Conservation (phyloP, 2,797 vertebrate species). For the Phrynocephalus guinanensis region DNA sequence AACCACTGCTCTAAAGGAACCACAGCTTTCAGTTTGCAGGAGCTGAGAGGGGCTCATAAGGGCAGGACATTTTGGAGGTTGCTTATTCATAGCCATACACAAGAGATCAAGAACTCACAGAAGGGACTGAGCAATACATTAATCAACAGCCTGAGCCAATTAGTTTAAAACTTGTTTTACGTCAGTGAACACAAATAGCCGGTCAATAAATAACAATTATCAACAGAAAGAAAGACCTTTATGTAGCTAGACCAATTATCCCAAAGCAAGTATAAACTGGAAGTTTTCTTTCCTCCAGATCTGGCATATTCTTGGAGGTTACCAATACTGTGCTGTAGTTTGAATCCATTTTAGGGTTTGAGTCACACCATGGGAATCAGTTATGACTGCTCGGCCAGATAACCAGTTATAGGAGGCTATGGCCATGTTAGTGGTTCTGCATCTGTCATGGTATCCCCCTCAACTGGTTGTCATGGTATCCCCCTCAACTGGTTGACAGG, state of each 20-base stretch:
- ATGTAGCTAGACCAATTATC: accelerated
- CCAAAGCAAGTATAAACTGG: background rate
- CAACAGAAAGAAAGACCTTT: slow-evolving; percentile 46
- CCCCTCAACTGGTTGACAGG: too few relatives aligned
- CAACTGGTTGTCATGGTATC: too few relatives aligned
- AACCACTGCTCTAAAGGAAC: background rate
- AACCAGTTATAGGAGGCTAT: too few relatives aligned
- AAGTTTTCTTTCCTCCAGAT: background rate
- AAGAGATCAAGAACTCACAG: slow-evolving; percentile 26
- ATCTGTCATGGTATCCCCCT: too few relatives aligned
- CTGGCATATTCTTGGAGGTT: background rate
- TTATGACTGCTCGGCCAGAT: background rate
- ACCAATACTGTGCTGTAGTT: too few relatives aligned
- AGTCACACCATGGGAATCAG: too few relatives aligned
- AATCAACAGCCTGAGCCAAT: slow-evolving; percentile 52
- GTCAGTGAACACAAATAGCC: slow-evolving; percentile 31
- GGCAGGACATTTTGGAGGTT: too few relatives aligned
- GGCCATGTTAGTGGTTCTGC: too few relatives aligned
- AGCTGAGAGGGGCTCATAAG: too few relatives aligned
- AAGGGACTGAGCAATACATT: slow-evolving; percentile 32
- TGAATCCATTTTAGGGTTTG: too few relatives aligned
- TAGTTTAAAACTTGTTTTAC: slow-evolving; percentile 4
- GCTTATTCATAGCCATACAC: too few relatives aligned
- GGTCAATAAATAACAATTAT: slow-evolving; percentile 60
- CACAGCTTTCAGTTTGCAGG: background rate